A percentile compares a stretch with the other conserved stretches of the same genome.
Conservation (phyloP, 2,113 vertebrate species). For the Lates calcarifer region DNA sequence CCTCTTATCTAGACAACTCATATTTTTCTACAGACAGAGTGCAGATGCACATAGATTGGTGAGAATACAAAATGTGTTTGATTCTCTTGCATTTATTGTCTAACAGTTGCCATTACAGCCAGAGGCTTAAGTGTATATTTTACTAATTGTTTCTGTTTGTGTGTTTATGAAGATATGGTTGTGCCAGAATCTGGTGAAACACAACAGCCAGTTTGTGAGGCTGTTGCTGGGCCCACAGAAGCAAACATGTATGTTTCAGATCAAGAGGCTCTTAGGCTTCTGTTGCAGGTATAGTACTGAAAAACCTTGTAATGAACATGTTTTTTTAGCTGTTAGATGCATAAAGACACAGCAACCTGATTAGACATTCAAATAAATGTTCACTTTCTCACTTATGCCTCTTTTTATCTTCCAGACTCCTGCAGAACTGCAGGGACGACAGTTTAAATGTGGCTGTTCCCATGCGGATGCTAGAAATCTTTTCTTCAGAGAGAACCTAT, state of each 20-base stretch:
- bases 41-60: slow-evolving; percentile 96
- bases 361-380: neutral
- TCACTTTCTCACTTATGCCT: neutral
- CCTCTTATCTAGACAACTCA: slow-evolving; percentile 91
- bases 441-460: slow-evolving; percentile 95
- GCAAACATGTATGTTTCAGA: slow-evolving; percentile 94
- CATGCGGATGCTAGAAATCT: slow-evolving; percentile 98
- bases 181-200: slow-evolving; percentile 95
- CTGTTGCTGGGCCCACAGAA: slow-evolving; percentile 90
- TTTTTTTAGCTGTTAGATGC: neutral
- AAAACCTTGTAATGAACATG: neutral
- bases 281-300: slow-evolving; percentile 91
- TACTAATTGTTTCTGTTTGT: slow-evolving; percentile 34
- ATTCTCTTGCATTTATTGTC: slow-evolving; percentile 6
- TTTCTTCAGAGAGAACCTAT: slow-evolving; percentile 94
- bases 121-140: neutral
- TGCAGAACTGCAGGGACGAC: slow-evolving; percentile 90
- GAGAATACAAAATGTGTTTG: slow-evolving; percentile 63
- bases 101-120: neutral
- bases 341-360: neutral
- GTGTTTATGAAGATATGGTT: slow-evolving; percentile 90
- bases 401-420: slow-evolving; percentile 83
- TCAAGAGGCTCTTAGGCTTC: slow-evolving; percentile 95
- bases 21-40: slow-evolving; percentile 96
- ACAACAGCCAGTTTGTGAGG: slow-evolving; percentile 91